Base-by-base conservation (phyloP, 92 coral and sea anemone genomes). In the Paragorgia papillata region DNA sequence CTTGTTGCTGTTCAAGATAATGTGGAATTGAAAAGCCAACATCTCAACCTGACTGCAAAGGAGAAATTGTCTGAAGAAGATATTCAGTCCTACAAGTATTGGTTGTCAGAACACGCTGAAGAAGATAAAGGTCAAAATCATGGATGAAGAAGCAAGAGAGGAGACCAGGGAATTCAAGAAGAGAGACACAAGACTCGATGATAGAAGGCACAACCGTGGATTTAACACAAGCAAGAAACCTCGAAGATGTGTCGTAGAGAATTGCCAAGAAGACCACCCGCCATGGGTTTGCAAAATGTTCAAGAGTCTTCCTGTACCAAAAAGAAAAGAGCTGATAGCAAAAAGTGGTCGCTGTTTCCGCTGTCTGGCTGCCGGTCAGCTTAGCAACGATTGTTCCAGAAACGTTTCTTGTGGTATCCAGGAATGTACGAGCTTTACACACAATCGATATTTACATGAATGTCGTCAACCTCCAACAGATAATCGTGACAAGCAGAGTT, bases 361-460 rank as follows among this genome's bases (percentile, higher is more conserved):
- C 32, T 73, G 79, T 55, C 27, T 73, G 2, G 79, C 79, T 7
- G 65, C 79, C 15, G 79, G 79, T 24, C 63, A 71, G 18, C 39
- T 9, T 21, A 53, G 79, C 30, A 76, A 43, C 51, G 44, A 57
- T 18, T 68, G 88, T 26, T 17, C 26, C 17, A 59, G 53, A 17
- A 31, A 35, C 12, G 66, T 64, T 26, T 61, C 60, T 13, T 79
- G 88, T 61, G 81, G 81, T 0, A 48, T 85, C 18, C 49, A 73
- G 43, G 75, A 66, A 18, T 79, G 88, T 62, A 4, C 27, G 26
- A 84, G 84, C 69, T 10, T 19, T 21, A 15, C 56, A 17, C 70
- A 76, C 55, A 79, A 77, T 24, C n/a, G 82, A 32, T 83, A 83
- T 61, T 75, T 82, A 0, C 80, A 82, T n/a, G 53, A 15, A 46